Base-by-base conservation (phyloP, 2,888 invertebrate genomes). In the Synanthedon vespiformis region DNA sequence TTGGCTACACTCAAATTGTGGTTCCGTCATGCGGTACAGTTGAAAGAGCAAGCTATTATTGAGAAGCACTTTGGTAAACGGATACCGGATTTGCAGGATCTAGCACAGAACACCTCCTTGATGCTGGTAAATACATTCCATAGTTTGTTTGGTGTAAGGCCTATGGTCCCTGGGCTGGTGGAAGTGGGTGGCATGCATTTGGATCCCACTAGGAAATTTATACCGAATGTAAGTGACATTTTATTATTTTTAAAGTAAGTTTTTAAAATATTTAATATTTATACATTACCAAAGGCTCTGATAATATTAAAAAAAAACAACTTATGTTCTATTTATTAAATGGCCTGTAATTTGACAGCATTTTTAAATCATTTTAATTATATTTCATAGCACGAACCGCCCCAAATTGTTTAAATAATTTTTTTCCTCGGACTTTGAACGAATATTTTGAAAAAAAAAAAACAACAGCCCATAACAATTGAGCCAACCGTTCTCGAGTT, bases 161-260 rank as follows among this genome's bases (percentile, higher is more conserved):
- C 92, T 0, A 61, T 80, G 2, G 63, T 89, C 0, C 89, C 90
- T 0, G 90, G 89, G 16, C 71, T 91, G 0, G 77, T 93, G 10
- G 92, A 91, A 76, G 86, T 91, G 11, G 91, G 91, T 8, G 92
- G 92, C 1, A 83, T 91, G 70, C 90, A 91, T 63, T 75, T 91
- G 48, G 77, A 77, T 40, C 68, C 74, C 2, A 63, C 63, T 2
- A 69, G 59, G 10, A 78, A 84, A 48, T 61, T 78, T 3, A 68
- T 92, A 57, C 88, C 90, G 0, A 52, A 68, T 51, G 88, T 88
- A 63, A 76, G 79, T 77, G 52, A 12, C 1, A 34, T 13, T 11
- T 14, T 27, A 50, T 44, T 49, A 40, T 48, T 50, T 34, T 57
- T 14, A 22, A 48, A 50, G 49, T 51, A 53, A 51, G 40, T 18